phyloP scores from a whole-genome alignment of 1,140 invertebrate species.

The Drosophila erecta region DNA sequence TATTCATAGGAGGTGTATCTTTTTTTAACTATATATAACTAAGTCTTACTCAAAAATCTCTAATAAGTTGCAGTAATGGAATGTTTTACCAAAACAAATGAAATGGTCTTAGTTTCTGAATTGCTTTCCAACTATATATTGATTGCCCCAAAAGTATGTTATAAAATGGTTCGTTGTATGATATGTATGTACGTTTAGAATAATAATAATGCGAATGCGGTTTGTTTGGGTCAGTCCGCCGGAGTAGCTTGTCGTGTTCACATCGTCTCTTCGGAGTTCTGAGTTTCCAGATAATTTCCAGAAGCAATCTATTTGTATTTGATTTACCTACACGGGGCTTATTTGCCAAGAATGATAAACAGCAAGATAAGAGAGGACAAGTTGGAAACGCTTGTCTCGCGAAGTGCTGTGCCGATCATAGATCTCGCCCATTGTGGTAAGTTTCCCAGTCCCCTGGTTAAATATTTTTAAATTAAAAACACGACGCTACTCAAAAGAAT shows the following conservation, averaged over 20 bases:
- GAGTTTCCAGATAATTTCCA: neutral
- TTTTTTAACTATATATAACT: no score
- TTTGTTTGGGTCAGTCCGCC: constrained; percentile 45
- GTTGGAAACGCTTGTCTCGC: constrained; percentile 88
- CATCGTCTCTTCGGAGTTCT: constrained; percentile 19
- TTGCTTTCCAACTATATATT: neutral
- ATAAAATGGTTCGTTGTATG: neutral
- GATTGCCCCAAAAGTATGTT: constrained; percentile 5
- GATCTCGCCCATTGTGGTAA: constrained; percentile 90
- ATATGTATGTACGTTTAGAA: neutral
- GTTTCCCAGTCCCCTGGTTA: constrained; percentile 51
- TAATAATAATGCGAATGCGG: constrained; percentile 10
- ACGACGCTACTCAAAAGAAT: neutral
- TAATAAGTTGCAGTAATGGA: no score
- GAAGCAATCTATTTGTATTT: constrained; percentile 12
- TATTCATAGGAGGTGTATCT: neutral
- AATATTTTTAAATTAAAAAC: neutral
- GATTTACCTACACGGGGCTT: constrained; percentile 12
- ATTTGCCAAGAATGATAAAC: constrained; percentile 70
- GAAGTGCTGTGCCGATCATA: constrained; percentile 90
- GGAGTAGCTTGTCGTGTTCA: constrained; percentile 37
- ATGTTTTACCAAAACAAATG: neutral
- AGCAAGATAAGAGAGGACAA: constrained; percentile 57
- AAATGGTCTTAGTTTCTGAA: neutral
- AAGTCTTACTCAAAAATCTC: no score